Base-by-base conservation (phyloP, 1,140 invertebrate species). In the Bombus confusus region DNA sequence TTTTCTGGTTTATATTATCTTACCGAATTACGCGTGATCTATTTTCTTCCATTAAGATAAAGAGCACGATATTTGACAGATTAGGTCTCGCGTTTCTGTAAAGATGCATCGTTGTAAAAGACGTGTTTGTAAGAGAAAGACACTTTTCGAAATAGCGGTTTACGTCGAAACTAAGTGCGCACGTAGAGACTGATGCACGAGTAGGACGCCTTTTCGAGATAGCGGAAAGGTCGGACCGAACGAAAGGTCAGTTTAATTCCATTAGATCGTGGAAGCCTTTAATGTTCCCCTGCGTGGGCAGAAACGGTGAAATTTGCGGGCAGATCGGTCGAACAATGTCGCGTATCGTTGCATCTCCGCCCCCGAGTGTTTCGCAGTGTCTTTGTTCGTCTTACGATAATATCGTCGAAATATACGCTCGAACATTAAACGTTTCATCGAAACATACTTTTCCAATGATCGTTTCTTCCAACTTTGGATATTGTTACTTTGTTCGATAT, bases 191-290 rank as follows among this genome's bases (percentile, higher is more conserved):
- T 25, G 66, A 22, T 15, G 47, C 39, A 10, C 31, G 78, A n/a
- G 37, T 62, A 31, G 25, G 12, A 59, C 37, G 57, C 28, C 71
- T 74, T 43, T 47, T 64, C 5, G n/a, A 62, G 57, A 75, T 82
- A 34, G 28, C 22, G 62, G 66, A 77, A 83, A 83, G 82, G 82
- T 83, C 64, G 69, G 64, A 34, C 52, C 25, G 64, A 34, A 34
- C 64, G 47, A 77, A 83, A 83, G 82, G 82, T 83, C 82, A 31
- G 74, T 52, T 41, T 69, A 68, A 78, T 78, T 83, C 82, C 37
- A 78, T 83, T 83, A 83, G 74, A 83, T 68, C 74, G 47, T 83
- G 47, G 82, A 83, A 83, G 47, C 82, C 64, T 78, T 31, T 83
- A 83, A 83, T 43, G 74, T 41, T 57, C 37, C 13, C 1, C 12